These are phyloP conservation scores for Dryocosmus kuriphilus DNA, from an alignment of 2,888 invertebrate species.

Conservation along the genomic window DNA sequence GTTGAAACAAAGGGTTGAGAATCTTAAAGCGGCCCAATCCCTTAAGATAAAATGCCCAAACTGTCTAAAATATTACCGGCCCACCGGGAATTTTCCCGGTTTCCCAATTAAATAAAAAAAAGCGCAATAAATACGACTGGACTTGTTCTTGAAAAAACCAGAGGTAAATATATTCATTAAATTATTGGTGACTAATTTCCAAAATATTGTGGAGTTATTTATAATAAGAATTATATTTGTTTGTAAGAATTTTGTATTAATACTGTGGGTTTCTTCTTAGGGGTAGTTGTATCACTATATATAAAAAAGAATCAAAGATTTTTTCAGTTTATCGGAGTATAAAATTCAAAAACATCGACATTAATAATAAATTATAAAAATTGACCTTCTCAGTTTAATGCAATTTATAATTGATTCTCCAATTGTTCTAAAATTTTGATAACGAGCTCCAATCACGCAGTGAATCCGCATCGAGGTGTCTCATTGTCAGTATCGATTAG, in stretches of 20 bases:
- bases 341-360: background rate
- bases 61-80: too few species aligned
- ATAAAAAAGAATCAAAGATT: background rate
- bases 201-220: too few species aligned
- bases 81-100: too few species aligned
- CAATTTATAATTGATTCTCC: background rate
- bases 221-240: background rate
- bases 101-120: too few species aligned
- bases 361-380: background rate
- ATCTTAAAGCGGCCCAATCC: too few species aligned
- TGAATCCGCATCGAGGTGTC: background rate
- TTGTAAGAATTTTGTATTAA: background rate
- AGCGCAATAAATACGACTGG: too few species aligned
- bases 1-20: too few species aligned
- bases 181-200: too few species aligned
- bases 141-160: too few species aligned
- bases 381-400: background rate
- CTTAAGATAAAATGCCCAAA: too few species aligned
- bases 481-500: constrained; percentile 11
- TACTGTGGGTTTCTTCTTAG: background rate
- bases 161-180: too few species aligned
- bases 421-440: background rate
- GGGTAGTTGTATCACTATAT: background rate
- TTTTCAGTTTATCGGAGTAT: background rate
- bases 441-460: constrained; percentile 15